Evolutionary conservation across 2,888 invertebrate species (phyloP).

Genomic region (Siphlonurus alternatus): DNA sequence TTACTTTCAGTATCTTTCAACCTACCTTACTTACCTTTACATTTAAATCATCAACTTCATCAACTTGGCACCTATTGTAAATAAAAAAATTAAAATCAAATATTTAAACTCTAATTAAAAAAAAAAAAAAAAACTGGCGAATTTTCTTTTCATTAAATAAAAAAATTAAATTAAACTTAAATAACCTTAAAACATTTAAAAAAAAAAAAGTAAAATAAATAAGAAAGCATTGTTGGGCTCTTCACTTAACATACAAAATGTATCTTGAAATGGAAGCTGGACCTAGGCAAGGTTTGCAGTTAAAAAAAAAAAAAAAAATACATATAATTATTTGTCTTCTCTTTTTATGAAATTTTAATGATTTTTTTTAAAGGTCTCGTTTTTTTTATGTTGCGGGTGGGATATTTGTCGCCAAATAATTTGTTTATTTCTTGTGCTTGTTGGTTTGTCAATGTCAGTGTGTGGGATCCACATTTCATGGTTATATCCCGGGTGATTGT

Average conservation of each 20-base stretch:
- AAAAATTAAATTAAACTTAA: neutral
- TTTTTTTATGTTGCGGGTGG: constrained; percentile 6
- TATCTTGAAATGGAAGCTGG: too few relatives aligned
- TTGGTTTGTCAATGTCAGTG: neutral
- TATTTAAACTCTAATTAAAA: too few relatives aligned
- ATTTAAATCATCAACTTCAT: neutral
- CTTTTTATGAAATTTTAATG: constrained; percentile 1
- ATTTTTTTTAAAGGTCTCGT: neutral
- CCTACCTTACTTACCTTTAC: neutral
- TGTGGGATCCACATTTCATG: neutral
- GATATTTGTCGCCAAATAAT: neutral
- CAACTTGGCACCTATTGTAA: neutral
- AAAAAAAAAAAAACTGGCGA: neutral
- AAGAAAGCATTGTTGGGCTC: neutral
- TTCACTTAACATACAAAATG: too few relatives aligned
- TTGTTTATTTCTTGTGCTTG: neutral
- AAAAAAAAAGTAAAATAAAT: neutral
- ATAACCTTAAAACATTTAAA: neutral
- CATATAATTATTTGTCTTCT: neutral
- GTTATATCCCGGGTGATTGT: neutral
- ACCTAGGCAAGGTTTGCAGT: constrained; percentile 9
- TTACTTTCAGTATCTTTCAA: neutral
- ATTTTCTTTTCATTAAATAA: neutral
- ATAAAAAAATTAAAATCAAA: neutral
- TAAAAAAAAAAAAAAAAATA: constrained; percentile 4